Base-by-base conservation (phyloP, 1,140 invertebrate genomes). In the Portunus trituberculatus region DNA sequence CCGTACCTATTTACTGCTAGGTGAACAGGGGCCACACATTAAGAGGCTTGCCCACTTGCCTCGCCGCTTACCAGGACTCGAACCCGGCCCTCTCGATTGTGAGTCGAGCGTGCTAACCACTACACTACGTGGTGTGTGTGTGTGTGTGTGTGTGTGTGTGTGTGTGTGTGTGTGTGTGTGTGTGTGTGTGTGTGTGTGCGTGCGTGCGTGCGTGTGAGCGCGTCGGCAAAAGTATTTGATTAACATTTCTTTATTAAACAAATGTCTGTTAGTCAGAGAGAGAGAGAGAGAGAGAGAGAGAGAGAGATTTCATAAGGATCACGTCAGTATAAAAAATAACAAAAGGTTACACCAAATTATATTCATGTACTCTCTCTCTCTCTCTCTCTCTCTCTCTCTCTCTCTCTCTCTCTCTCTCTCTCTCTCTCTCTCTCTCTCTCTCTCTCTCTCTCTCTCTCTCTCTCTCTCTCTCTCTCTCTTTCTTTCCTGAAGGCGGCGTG, bases 391-490 rank as follows among this genome's bases (percentile, higher is more conserved):
- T 89, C 87, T 46, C 87, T 89, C 39, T 89, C n/a, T 87, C 29
- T n/a, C 25, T 84, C 29, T 84, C 25, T n/a, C 29, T 28, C 82
- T 84, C 82, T 28, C 25, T 84, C 29, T 84, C 25, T 52, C 48
- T 52, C 29, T 89, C 32, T 89, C 39, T 89, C 87, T 89, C 16
- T 89, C 45, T 46, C 7, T 46, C 20, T 20, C 7, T 89, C 87
- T 89, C 39, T 89, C 87, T 89, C 39, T 88, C 86, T 88, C 86
- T 88, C 86, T 88, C 86, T 88, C 86, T 88, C 31, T 88, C 86
- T 88, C 86, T 88, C 31, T 88, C 86, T 88, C 86, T 90, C 88
- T 90, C 88, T 90, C 88, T 90, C 88, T 90, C 39, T 90, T 20
- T 4, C 16, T 46, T 10, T 59, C 52, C 52, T 59, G 52, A 59